Conservation (phyloP, 2,888 invertebrate genomes). For the Cantharis rufa region DNA sequence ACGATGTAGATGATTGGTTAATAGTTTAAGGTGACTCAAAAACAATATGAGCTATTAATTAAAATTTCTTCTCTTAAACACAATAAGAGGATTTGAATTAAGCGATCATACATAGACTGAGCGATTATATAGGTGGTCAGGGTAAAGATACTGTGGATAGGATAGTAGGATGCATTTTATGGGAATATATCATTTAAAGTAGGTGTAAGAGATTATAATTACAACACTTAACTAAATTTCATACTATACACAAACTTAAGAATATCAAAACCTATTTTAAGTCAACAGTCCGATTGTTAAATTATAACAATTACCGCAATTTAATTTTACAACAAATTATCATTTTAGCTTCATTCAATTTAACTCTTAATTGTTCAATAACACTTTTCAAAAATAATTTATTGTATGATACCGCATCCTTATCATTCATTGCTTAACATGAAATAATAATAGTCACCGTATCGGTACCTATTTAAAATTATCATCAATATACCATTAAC, state of each 20-base stretch:
- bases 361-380: background rate
- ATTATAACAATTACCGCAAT: background rate
- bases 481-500: background rate
- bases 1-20: background rate
- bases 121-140: constrained; percentile 1
- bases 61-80: background rate
- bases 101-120: background rate
- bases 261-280: background rate
- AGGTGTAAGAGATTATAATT: background rate
- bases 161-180: constrained; percentile 12
- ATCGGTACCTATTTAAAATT: too few species aligned
- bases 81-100: constrained; percentile 11
- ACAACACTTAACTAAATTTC: background rate
- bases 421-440: too few species aligned
- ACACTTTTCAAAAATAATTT: background rate
- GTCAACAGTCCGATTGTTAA: background rate
- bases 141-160: background rate
- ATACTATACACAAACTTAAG: background rate
- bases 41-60: background rate
- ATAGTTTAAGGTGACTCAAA: background rate
- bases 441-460: background rate
- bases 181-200: background rate
- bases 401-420: background rate
- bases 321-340: background rate
- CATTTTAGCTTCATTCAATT: background rate